Evolutionary conservation across 2,888 invertebrate genomes (phyloP).

Genomic region (Tetrapedia diversipes): DNA sequence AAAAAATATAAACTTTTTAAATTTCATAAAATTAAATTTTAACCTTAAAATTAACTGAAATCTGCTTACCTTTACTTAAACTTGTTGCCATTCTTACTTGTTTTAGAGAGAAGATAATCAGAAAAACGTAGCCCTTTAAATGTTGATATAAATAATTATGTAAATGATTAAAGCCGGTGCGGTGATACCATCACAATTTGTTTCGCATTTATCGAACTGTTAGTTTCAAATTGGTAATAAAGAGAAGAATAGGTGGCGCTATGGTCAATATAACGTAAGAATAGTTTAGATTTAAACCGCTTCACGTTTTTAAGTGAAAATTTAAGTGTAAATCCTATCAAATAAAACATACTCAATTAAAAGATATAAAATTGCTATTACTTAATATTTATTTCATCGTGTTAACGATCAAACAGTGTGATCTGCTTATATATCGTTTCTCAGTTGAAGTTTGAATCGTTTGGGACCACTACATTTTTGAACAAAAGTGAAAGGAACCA

Average conservation of each 20-base stretch:
- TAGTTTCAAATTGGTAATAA: neutral
- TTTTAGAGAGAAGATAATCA: too few relatives aligned
- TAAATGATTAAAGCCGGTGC: too few relatives aligned
- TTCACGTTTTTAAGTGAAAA: too few relatives aligned
- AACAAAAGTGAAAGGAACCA: too few relatives aligned
- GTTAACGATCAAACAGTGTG: too few relatives aligned
- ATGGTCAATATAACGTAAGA: neutral
- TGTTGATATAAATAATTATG: neutral
- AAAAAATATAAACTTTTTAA: neutral
- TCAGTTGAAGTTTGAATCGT: too few relatives aligned
- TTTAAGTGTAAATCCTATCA: too few relatives aligned
- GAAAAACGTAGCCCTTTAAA: neutral
- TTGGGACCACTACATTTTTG: too few relatives aligned
- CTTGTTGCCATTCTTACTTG: slow-evolving; percentile 15
- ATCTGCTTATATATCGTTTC: too few relatives aligned
- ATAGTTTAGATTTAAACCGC: neutral
- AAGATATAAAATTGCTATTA: too few relatives aligned
- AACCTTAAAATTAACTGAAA: slow-evolving; percentile 22
- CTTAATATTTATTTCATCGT: too few relatives aligned
- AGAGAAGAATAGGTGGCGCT: slow-evolving; percentile 2
- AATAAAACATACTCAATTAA: too few relatives aligned
- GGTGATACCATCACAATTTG: slow-evolving; percentile 15
- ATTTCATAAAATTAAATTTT: neutral
- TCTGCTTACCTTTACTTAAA: slow-evolving; percentile 34
- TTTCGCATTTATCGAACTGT: neutral